Percentiles rank a stretch among this genome's conserved stretches.
Conservation (phyloP, 2,113 vertebrate genomes). For the Corythoichthys haematopterus region DNA sequence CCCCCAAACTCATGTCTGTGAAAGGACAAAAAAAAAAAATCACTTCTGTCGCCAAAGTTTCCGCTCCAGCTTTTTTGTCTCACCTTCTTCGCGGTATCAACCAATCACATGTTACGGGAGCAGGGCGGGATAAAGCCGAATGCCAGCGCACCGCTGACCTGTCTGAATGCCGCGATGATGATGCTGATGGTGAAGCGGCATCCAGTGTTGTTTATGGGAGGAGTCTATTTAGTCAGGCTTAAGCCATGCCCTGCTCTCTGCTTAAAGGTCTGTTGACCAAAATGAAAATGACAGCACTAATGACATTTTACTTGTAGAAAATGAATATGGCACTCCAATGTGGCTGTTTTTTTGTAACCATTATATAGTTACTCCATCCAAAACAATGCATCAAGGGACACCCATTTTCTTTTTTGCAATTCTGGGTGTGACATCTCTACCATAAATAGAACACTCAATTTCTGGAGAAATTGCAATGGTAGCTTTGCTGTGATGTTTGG, state of each 20-base stretch:
- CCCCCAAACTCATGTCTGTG: slow-evolving; percentile 74
- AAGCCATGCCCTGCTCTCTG: not conserved
- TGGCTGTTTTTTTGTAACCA: no score
- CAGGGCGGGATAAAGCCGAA: not conserved
- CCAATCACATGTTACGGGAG: slow-evolving; percentile 27
- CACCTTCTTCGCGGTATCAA: slow-evolving; percentile 37
- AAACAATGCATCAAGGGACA: no score
- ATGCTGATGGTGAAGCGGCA: not conserved
- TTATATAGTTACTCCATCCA: no score
- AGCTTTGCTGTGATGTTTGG: no score
- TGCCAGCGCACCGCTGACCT: not conserved
- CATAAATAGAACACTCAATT: no score
- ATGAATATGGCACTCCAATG: no score
- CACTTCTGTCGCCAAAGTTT: not conserved
- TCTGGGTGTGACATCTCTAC: no score
- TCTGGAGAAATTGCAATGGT: no score
- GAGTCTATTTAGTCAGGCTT: not conserved
- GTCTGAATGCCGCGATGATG: not conserved
- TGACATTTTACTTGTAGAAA: no score
- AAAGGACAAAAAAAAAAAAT: not conserved
- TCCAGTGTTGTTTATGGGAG: slow-evolving; percentile 21
- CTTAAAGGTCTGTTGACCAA: no score
- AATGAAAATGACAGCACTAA: no score
- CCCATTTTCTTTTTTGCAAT: no score
- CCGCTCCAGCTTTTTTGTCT: not conserved